Percentiles rank a stretch among this genome's conserved stretches.
Evolutionary conservation across 2,888 invertebrate genomes (phyloP).

Genomic region (Eretmocerus hayati): DNA sequence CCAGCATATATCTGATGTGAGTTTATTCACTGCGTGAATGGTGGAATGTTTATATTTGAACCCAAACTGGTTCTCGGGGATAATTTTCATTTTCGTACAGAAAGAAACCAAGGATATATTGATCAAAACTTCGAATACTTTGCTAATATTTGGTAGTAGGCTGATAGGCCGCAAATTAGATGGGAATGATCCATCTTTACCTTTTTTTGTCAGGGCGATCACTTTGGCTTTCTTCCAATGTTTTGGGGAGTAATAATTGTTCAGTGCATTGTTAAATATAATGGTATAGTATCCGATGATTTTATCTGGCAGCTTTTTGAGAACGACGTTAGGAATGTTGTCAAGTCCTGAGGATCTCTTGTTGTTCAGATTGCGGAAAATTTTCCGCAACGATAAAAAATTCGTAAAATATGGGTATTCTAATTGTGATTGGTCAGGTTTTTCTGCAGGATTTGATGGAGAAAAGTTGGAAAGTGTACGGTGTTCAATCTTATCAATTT

Average conservation of each 20-base stretch:
- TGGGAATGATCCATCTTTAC: conserved; percentile 7
- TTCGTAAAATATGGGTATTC: too few relatives aligned
- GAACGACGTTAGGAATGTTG: background rate
- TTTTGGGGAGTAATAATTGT: conserved; percentile 28
- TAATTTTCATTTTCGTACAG: too few relatives aligned
- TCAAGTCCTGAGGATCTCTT: background rate
- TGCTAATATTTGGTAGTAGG: conserved; percentile 24
- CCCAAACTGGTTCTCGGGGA: too few relatives aligned
- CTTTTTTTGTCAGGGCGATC: conserved; percentile 20
- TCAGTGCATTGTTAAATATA: conserved; percentile 25
- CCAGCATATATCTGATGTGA: too few relatives aligned
- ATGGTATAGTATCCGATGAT: background rate
- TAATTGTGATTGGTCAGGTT: too few relatives aligned
- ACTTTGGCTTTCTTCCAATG: conserved; percentile 27
- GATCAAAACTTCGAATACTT: conserved; percentile 22
- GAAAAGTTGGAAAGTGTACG: too few relatives aligned
- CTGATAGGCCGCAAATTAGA: conserved; percentile 27
- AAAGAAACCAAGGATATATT: too few relatives aligned
- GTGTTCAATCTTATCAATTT: too few relatives aligned
- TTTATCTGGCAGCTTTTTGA: conserved; percentile 10
- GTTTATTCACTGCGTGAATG: too few relatives aligned
- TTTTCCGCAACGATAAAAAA: background rate
- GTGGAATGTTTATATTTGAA: too few relatives aligned
- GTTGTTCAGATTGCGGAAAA: too few relatives aligned
- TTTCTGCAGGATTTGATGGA: too few relatives aligned